Evolutionary conservation across 2,113 vertebrate genomes (phyloP), one percentile per base, ranked within the genome.

Genomic region (Mesocricetus auratus): DNA sequence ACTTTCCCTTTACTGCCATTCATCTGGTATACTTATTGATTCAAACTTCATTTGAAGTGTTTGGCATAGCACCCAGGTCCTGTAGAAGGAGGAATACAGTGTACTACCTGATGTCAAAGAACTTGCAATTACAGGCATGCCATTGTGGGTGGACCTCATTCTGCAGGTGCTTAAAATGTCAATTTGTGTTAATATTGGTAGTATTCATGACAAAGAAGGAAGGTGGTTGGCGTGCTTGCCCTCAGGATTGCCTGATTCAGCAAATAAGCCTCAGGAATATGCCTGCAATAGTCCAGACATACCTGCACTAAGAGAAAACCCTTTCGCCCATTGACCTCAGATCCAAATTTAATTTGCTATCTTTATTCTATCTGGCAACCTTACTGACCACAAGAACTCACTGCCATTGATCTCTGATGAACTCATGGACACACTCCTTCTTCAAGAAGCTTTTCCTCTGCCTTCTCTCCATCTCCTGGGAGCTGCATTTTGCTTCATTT

Each of bases 401-500:
- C 50, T 42, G 26, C 83, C 56, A 21, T 0, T 86, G 91, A 77
- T 90, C 12, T 69, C 53, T 50, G 50, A 92, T 53, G 68, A 93
- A 33, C 24, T 92, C 17, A 42, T 39, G 58, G 64, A 36, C 56
- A 36, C 47, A 50, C 47, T 9, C 1, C 2, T 24, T 53, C 21
- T 58, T 15, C 3, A 33, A 39, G 17, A 86, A 93, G 39, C 68
- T 42, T 86, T 71, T 71, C 8, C 62, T 62, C 53, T 85, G n/a
- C 29, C n/a, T 42, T n/a, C 31, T 26, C 0, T n/a, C 2, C 0
- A 0, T 22, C 50, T 78, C 2, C 10, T 26, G 15, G 69, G 24
- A 74, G 26, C 31, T 33, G 2, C 26, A 12, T 83, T 92, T 13
- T 12, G 10, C 68, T 94, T 33, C 5, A 33, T 45, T 88, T 93